These are phyloP conservation scores for Eidolon helvum DNA, from an alignment of 2,113 vertebrate genomes.

Conservation along the genomic window DNA sequence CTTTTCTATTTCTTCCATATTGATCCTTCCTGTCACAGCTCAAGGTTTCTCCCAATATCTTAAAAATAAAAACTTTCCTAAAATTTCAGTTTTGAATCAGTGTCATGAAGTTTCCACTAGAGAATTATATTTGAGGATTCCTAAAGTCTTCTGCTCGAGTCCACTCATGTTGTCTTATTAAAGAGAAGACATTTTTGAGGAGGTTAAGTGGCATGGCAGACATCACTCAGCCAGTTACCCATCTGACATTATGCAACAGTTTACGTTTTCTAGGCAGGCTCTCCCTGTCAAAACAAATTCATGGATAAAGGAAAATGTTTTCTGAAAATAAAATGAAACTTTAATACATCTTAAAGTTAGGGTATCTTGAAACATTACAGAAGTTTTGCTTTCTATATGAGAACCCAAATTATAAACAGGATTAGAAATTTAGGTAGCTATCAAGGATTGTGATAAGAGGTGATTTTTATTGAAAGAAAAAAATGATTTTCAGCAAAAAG, in stretches of 20 bases:
- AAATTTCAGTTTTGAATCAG: not conserved
- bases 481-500: not conserved
- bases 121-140: not conserved
- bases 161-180: not conserved
- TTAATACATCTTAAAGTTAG: not conserved
- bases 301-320: not conserved
- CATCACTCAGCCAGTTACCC: not conserved
- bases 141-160: not conserved
- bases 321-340: not conserved
- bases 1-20: constrained; percentile 32
- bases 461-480: not conserved
- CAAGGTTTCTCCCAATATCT: constrained; percentile 30
- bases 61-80: not conserved
- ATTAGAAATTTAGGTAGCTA: not conserved
- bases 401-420: not conserved
- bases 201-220: not conserved
- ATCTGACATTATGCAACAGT: not conserved
- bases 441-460: not conserved
- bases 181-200: not conserved
- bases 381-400: not conserved
- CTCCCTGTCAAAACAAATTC: not conserved
- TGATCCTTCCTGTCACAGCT: constrained; percentile 45
- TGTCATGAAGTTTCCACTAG: not conserved
- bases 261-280: not conserved
- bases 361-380: not conserved